Conservation (phyloP, 1,140 invertebrate species). For the Daktulosphaira vitifoliae region DNA sequence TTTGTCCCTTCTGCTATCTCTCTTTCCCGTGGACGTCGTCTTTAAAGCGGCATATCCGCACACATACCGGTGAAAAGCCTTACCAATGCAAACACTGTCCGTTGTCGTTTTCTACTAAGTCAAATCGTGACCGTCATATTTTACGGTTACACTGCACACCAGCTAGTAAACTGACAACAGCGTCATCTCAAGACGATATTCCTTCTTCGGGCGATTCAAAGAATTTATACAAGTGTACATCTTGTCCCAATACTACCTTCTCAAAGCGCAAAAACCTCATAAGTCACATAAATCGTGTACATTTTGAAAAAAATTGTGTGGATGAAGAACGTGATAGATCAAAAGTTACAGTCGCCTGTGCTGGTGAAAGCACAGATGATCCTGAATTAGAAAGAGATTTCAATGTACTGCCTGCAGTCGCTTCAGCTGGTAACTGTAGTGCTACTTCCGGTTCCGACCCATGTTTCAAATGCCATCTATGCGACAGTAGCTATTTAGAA, state of each 20-base stretch:
- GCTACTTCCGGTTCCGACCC: slow-evolving; percentile 48
- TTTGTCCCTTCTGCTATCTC: slow-evolving; percentile 82
- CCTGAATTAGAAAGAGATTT: slow-evolving; percentile 26
- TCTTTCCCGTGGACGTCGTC: slow-evolving; percentile 95
- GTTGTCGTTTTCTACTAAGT: slow-evolving; percentile 90
- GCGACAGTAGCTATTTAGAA: slow-evolving; percentile 73
- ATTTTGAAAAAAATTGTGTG: slow-evolving; percentile 43
- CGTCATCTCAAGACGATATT: neutral
- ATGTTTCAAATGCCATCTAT: slow-evolving; percentile 87
- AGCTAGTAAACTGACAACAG: slow-evolving; percentile 4
- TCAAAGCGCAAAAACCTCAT: slow-evolving; percentile 69
- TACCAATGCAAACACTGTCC: slow-evolving; percentile 88
- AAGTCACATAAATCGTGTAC: slow-evolving; percentile 65
- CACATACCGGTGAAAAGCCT: slow-evolving; percentile 92
- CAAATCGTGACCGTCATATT: slow-evolving; percentile 90
- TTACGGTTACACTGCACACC: slow-evolving; percentile 45
- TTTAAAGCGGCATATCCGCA: slow-evolving; percentile 80
- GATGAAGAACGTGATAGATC: slow-evolving; percentile 37
- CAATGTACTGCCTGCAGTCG: neutral
- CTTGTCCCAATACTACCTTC: slow-evolving; percentile 76
- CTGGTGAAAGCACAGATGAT: neutral
- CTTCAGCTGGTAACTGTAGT: neutral
- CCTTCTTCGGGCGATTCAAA: slow-evolving; percentile 47
- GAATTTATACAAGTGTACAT: slow-evolving; percentile 71
- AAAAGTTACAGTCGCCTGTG: neutral